phyloP scores from a whole-genome alignment of 2,888 invertebrate genomes.

The Platerodrilus igneus region DNA sequence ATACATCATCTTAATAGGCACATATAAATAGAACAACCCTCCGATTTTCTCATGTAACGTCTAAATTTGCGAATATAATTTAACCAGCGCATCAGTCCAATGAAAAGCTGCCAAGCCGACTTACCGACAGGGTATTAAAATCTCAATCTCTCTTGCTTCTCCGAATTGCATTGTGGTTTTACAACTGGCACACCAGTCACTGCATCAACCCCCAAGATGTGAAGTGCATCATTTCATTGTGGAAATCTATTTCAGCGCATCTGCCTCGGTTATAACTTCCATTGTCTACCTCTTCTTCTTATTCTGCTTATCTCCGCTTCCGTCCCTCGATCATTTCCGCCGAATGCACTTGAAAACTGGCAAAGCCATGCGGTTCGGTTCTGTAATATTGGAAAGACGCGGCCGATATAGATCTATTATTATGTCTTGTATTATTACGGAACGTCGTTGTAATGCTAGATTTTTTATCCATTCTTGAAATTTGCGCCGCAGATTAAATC shows the following conservation, averaged over 20 bases:
- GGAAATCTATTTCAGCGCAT: slow-evolving; percentile 43
- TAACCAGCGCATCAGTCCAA: slow-evolving; percentile 15
- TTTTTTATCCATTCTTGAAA: slow-evolving; percentile 28
- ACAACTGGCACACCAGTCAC: slow-evolving; percentile 28
- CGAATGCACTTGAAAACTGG: slow-evolving; percentile 48
- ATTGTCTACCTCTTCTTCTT: slow-evolving; percentile 49
- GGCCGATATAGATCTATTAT: slow-evolving; percentile 36
- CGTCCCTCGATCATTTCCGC: slow-evolving; percentile 48
- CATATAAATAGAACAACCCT: too few species aligned
- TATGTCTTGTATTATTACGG: slow-evolving; percentile 30
- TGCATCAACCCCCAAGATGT: slow-evolving; percentile 30
- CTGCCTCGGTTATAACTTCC: slow-evolving; percentile 43
- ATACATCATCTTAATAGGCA: too few species aligned
- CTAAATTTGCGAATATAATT: slow-evolving; percentile 21
- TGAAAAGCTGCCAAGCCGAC: too few species aligned
- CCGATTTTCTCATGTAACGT: slow-evolving; percentile 8
- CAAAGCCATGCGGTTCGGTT: slow-evolving; percentile 34
- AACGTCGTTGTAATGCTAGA: too few species aligned
- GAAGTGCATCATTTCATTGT: slow-evolving; percentile 44
- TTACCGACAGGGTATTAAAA: slow-evolving; percentile 23
- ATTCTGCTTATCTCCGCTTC: slow-evolving; percentile 49
- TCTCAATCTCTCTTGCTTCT: slow-evolving; percentile 25
- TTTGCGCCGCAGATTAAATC: too few species aligned
- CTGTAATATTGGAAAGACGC: too few species aligned
- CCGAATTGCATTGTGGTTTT: slow-evolving; percentile 30